Conservation (phyloP, 1,140 invertebrate species). For the Scaptomyza pallida region DNA sequence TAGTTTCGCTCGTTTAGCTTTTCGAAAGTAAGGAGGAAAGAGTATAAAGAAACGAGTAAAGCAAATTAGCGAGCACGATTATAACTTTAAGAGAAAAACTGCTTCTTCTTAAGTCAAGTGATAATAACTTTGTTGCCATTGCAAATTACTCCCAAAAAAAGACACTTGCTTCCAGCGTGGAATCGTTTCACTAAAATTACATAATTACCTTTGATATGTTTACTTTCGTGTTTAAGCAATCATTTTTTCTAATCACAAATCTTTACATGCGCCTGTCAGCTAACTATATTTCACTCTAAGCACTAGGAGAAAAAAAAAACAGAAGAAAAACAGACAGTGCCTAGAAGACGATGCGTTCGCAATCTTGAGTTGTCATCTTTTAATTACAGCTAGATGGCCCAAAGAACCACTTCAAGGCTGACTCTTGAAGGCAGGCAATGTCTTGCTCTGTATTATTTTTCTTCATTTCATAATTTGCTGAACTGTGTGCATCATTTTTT, state of each 20-base stretch:
- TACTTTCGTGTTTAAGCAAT: not conserved
- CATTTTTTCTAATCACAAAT: constrained; percentile 6
- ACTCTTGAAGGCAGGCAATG: not conserved
- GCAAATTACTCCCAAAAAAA: too few relatives aligned
- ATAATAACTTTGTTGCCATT: too few relatives aligned
- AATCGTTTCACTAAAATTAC: too few relatives aligned
- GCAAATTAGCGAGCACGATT: too few relatives aligned
- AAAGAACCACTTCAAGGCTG: constrained; percentile 3
- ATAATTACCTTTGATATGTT: not conserved
- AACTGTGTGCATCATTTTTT: constrained; percentile 4
- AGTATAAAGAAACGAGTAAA: too few relatives aligned
- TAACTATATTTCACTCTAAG: constrained; percentile 47
- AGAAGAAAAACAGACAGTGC: not conserved
- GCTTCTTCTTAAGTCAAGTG: too few relatives aligned
- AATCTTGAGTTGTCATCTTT: constrained; percentile 51
- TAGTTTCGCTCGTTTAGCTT: too few relatives aligned
- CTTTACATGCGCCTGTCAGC: constrained; percentile 46
- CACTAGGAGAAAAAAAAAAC: not conserved
- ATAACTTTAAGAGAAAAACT: too few relatives aligned
- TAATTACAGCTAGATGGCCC: constrained; percentile 40
- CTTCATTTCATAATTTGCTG: constrained; percentile 22
- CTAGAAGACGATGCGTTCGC: not conserved
- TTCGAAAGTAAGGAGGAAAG: too few relatives aligned
- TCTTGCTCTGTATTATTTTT: not conserved
- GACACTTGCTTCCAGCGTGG: too few relatives aligned